Conservation (phyloP, 2,113 vertebrate genomes). For the Calonectris borealis region DNA sequence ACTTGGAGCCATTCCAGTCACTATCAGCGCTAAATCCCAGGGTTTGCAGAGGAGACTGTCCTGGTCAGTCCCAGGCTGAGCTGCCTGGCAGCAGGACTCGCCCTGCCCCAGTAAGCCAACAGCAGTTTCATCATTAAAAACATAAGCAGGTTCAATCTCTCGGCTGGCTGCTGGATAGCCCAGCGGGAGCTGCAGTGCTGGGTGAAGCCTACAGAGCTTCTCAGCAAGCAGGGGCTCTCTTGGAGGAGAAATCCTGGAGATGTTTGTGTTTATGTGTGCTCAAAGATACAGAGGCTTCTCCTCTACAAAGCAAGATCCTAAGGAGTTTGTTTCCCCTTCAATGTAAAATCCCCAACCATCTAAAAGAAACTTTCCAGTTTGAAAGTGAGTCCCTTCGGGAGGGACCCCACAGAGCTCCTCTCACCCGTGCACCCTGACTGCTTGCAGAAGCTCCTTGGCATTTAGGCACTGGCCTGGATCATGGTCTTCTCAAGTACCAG, state of each 20-base stretch:
- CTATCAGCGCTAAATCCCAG: neutral
- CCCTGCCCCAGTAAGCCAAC: neutral
- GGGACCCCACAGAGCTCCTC: neutral
- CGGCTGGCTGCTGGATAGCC: neutral
- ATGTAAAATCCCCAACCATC: neutral
- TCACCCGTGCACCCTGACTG: fast-evolving
- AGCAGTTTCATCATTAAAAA: neutral
- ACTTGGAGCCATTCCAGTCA: neutral
- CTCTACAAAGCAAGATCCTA: neutral
- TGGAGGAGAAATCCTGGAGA: neutral
- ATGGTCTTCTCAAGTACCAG: neutral
- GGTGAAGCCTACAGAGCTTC: neutral
- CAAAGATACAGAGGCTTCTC: neutral
- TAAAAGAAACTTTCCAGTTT: neutral
- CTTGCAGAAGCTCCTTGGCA: neutral
- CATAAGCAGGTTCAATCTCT: neutral
- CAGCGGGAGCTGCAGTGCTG: neutral
- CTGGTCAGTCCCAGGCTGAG: neutral
- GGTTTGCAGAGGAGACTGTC: neutral
- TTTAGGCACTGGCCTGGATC: neutral
- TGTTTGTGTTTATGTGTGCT: neutral
- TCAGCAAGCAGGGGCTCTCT: neutral
- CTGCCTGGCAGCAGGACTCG: neutral
- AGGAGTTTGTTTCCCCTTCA: neutral
- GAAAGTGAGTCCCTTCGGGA: neutral